Conservation (phyloP, 2,113 vertebrate species). For the Meleagris gallopavo region DNA sequence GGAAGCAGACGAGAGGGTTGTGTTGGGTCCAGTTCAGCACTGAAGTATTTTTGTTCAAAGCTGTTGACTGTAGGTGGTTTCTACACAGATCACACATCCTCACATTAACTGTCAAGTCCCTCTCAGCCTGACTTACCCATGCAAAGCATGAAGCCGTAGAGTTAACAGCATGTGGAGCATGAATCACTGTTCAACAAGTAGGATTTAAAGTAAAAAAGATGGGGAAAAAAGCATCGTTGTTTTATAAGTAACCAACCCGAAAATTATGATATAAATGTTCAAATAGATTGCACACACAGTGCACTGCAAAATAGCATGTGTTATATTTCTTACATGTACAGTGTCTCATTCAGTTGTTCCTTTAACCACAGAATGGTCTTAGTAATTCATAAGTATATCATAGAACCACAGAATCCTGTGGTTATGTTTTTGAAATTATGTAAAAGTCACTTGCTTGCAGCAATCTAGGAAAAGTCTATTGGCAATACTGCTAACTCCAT, state of each 20-base stretch:
- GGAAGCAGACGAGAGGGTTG: background rate
- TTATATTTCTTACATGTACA: background rate
- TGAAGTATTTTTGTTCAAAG: background rate
- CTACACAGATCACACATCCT: background rate
- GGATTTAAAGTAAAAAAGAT: background rate
- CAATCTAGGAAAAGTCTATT: background rate
- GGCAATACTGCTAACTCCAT: background rate
- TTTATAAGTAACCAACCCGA: background rate
- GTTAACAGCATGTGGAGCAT: background rate
- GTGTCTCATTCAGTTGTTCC: background rate
- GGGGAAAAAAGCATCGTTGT: background rate
- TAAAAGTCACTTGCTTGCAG: background rate
- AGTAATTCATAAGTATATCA: background rate
- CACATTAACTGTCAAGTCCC: background rate
- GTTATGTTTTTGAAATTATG: background rate
- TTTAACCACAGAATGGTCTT: background rate
- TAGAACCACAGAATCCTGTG: background rate
- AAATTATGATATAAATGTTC: background rate
- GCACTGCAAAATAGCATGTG: background rate
- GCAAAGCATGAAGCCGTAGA: background rate
- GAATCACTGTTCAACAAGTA: background rate
- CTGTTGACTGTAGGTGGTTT: conserved; percentile 18
- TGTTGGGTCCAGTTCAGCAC: background rate
- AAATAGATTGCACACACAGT: background rate
- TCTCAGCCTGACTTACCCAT: background rate